Percentiles rank a stretch among this genome's conserved stretches.
phyloP scores from a whole-genome alignment of 2,797 vertebrate species.

The Sparus aurata region DNA sequence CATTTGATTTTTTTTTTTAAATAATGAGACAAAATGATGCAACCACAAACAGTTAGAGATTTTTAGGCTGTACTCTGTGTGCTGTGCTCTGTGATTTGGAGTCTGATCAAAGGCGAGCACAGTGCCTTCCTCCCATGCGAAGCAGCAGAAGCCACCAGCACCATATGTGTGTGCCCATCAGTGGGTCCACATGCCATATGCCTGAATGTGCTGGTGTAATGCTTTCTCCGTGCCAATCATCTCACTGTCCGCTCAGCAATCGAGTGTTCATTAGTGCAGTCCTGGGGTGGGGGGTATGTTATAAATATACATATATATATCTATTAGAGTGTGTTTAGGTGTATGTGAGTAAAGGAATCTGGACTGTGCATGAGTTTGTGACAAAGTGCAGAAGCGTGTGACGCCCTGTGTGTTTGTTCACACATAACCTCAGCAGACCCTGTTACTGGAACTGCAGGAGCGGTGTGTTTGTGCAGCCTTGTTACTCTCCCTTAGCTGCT shows the following conservation, averaged over 20 bases:
- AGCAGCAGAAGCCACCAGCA: conserved; percentile 79
- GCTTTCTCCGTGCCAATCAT: conserved; percentile 80
- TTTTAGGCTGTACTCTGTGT: conserved; percentile 69
- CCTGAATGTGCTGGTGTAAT: conserved; percentile 84
- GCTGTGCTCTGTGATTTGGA: conserved; percentile 77
- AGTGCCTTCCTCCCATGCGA: conserved; percentile 72
- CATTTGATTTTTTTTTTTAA: background rate
- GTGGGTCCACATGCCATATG: conserved; percentile 86
- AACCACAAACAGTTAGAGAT: conserved; percentile 58
- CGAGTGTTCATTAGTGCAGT: conserved; percentile 59
- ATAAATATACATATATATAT: background rate
- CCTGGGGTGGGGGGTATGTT: conserved; percentile 4
- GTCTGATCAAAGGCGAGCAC: conserved; percentile 78
- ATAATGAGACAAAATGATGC: conserved; percentile 56
- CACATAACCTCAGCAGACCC: conserved; percentile 38
- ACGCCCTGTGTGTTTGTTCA: conserved; percentile 37
- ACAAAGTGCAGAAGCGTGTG: conserved; percentile 18
- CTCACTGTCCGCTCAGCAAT: conserved; percentile 59
- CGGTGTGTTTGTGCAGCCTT: conserved; percentile 62
- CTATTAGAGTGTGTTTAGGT: background rate
- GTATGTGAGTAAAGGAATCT: background rate
- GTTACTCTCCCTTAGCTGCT: conserved; percentile 60
- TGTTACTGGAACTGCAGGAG: conserved; percentile 46
- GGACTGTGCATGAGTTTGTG: background rate
- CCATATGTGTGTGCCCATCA: conserved; percentile 86